Conservation (phyloP, 2,888 invertebrate species). For the Ophioninae sp. region DNA sequence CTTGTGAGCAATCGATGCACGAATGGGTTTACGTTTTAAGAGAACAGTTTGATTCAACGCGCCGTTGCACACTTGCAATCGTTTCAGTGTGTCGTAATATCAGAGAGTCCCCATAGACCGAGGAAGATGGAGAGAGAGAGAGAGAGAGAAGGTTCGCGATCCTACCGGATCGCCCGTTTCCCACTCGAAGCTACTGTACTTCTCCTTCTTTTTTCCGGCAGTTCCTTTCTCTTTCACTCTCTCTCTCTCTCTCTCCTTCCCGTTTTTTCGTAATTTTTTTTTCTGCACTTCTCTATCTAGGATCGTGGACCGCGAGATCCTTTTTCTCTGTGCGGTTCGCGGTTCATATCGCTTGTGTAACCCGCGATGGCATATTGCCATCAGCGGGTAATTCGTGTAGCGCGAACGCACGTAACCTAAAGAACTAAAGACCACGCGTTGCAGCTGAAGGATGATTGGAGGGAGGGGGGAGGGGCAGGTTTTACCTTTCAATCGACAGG, state of each 20-base stretch:
- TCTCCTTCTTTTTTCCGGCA: constrained; percentile 33
- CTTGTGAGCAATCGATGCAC: not conserved
- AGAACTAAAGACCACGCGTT: constrained; percentile 26
- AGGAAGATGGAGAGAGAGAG: constrained; percentile 21
- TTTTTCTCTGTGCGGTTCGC: constrained; percentile 48
- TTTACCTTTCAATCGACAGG: constrained; percentile 45
- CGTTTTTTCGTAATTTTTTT: constrained; percentile 33
- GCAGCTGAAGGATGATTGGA: not conserved
- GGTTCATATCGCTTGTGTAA: constrained; percentile 44
- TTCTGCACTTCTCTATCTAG: constrained; percentile 40
- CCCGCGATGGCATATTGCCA: constrained; percentile 45
- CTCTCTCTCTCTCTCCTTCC: constrained; percentile 31
- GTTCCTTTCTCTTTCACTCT: constrained; percentile 17
- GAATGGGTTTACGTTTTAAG: not conserved
- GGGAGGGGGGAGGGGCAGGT: not conserved
- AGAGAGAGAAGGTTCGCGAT: constrained; percentile 55
- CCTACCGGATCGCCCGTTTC: constrained; percentile 53
- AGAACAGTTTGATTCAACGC: constrained; percentile 30
- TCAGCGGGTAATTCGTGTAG: constrained; percentile 19
- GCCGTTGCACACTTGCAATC: constrained; percentile 55
- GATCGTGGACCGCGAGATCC: constrained; percentile 39
- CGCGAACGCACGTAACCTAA: constrained; percentile 19
- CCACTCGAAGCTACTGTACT: constrained; percentile 36
- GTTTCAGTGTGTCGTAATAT: constrained; percentile 53
- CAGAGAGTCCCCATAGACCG: constrained; percentile 16